Evolutionary conservation across 2,797 vertebrate genomes (phyloP).

Genomic region (Anabacerthia variegaticeps): DNA sequence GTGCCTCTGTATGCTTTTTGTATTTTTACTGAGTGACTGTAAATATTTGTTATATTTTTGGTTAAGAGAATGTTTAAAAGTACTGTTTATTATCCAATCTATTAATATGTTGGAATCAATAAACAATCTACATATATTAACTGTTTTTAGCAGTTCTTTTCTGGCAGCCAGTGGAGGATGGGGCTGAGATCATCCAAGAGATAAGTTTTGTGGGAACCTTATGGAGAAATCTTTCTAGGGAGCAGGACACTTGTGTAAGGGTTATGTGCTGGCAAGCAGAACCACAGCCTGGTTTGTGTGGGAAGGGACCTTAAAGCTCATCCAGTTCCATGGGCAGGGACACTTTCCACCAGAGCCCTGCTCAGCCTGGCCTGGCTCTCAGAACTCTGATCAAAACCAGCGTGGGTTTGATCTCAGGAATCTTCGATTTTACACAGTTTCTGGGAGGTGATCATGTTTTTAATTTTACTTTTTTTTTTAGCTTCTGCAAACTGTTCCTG

Average conservation of each 20-base stretch:
- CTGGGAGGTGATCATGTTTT: neutral
- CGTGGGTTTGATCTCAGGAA: fast-evolving
- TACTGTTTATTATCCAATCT: constrained; percentile 88
- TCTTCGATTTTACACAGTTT: neutral
- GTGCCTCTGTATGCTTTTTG: constrained; percentile 93
- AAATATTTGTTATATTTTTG: constrained; percentile 99
- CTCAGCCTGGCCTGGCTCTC: neutral
- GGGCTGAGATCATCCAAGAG: neutral
- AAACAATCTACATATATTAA: constrained; percentile 73
- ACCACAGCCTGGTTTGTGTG: neutral
- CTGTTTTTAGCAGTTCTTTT: neutral
- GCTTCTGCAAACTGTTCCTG: too few relatives aligned
- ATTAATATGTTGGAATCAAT: constrained; percentile 89
- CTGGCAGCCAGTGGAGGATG: neutral
- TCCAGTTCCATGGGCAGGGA: neutral
- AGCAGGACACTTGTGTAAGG: fast-evolving
- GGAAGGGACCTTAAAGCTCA: neutral
- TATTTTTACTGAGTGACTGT: constrained; percentile 95
- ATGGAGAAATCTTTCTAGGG: neutral
- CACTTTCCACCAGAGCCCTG: neutral
- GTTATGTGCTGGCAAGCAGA: fast-evolving
- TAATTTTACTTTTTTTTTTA: too few relatives aligned
- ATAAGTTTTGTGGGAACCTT: neutral
- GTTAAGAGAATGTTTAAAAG: constrained; percentile 94
- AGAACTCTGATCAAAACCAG: neutral